Percentiles rank a stretch among this genome's conserved stretches.
These are phyloP conservation scores for Ptilodon capucinus DNA, from an alignment of 2,888 invertebrate genomes.

Conservation along the genomic window DNA sequence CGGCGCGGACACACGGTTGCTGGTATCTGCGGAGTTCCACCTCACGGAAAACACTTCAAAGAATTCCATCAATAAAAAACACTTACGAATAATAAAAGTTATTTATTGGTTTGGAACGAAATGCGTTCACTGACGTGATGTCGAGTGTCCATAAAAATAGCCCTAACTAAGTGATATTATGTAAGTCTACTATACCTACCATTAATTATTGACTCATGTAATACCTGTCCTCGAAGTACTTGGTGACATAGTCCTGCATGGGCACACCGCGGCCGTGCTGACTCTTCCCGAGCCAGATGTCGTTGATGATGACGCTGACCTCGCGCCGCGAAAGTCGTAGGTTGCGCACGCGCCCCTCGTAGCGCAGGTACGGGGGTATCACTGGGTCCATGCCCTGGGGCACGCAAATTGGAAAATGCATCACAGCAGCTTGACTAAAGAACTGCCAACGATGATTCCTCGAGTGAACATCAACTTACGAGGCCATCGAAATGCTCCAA, in stretches of 20 bases:
- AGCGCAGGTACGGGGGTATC: slow-evolving; percentile 69
- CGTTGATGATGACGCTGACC: slow-evolving; percentile 71
- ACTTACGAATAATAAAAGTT: no score
- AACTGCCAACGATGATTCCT: no score
- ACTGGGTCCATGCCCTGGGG: slow-evolving; percentile 67
- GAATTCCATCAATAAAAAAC: no score
- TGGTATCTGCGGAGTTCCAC: slow-evolving; percentile 72
- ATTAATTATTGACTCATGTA: not conserved
- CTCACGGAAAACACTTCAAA: no score
- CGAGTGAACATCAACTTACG: slow-evolving; percentile 37
- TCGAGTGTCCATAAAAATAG: no score
- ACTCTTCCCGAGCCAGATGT: slow-evolving; percentile 72
- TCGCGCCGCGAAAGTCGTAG: slow-evolving; percentile 75
- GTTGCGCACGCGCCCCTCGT: slow-evolving; percentile 74
- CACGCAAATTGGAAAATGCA: no score
- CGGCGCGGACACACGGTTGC: slow-evolving; percentile 72
- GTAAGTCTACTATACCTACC: no score
- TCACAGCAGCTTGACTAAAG: no score
- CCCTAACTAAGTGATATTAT: no score
- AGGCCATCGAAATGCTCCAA: slow-evolving; percentile 76
- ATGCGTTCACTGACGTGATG: no score
- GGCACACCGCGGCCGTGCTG: slow-evolving; percentile 35
- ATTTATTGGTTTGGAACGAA: no score
- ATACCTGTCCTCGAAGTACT: slow-evolving; percentile 75
- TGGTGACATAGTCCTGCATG: slow-evolving; percentile 73